Base-by-base conservation (phyloP, 64 coral and sea anemone species). In the Platygyra sinensis region DNA sequence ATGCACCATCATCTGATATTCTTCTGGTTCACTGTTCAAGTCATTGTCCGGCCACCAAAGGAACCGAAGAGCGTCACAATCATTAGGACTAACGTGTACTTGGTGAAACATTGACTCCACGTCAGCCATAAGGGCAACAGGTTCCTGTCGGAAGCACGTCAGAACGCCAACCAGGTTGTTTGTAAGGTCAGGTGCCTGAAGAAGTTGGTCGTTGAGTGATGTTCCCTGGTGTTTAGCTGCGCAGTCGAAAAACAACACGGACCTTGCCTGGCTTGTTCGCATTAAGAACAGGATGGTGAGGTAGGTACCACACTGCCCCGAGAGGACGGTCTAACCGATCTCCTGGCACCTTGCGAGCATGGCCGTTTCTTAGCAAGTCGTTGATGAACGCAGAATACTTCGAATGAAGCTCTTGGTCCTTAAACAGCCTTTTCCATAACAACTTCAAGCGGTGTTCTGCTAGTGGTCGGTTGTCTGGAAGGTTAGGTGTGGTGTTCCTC, bases 391-490 rank as follows among this genome's bases (percentile, higher is more conserved):
- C 19, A 33, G 84, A 73, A 39, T 87, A 87, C 64, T 87, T 87
- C 27, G 18, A 49, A 55, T 54, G 65, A 24, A 87, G 84, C n/a
- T 73, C 28, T 28, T 67, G 10, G 46, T 73, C 65, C 36, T 73
- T 87, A 1, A 8, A 19, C 84, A 77, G 7, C 50, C 87, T 49
- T 77, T 30, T 89, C 33, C 52, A 33, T 69, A 76, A 50, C 51
- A 49, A 42, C 28, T 62, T 76, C 28, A 77, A 59, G 52, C 59
- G 39, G 86, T 88, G 49, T 30, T 76, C 55, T 15, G 72, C 72
- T 57, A 60, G 24, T 77, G n/a, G 49, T 62, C 60, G 82, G 80
- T 91, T 91, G 79, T 91, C 38, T 28, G 64, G 76, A 20, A 91
- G 80, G 16, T 55, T 18, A 24, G 89, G 54, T 18, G 80, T 71